phyloP scores from a whole-genome alignment of 2,113 vertebrate genomes.

The Rutilus rutilus region DNA sequence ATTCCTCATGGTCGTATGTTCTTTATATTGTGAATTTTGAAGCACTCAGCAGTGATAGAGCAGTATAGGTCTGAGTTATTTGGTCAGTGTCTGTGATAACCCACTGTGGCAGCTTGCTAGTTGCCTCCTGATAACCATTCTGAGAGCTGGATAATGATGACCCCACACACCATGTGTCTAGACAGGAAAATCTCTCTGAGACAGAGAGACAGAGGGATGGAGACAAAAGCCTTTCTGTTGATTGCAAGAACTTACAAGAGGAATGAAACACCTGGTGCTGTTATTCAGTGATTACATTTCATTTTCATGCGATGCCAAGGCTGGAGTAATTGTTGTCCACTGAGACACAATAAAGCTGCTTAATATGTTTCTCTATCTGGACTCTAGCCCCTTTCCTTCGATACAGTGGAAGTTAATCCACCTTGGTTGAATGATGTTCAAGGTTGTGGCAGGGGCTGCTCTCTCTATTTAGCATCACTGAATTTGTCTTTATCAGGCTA shows the following conservation, averaged over 20 bases:
- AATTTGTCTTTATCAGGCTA: constrained; percentile 40
- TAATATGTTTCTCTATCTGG: constrained; percentile 34
- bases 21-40: neutral
- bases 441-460: constrained; percentile 16
- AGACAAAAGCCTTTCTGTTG: constrained; percentile 31
- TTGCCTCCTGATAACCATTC: constrained; percentile 15
- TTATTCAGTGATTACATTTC: constrained; percentile 35
- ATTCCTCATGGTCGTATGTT: neutral
- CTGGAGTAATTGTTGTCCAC: constrained; percentile 34
- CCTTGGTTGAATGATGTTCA: constrained; percentile 25
- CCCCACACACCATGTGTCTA: constrained; percentile 2
- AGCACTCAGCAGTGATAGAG: neutral
- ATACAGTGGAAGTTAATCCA: constrained; percentile 39
- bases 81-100: neutral
- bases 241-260: constrained; percentile 4
- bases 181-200: constrained; percentile 5
- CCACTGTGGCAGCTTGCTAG: constrained; percentile 7
- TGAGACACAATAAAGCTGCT: constrained; percentile 30
- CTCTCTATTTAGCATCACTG: constrained; percentile 29
- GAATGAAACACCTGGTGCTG: constrained; percentile 32
- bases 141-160: constrained; percentile 27
- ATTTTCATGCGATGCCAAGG: constrained; percentile 24
- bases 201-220: neutral
- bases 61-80: constrained; percentile 13
- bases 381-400: constrained; percentile 19